Conservation (phyloP, 2,797 vertebrate genomes). For the Ctenopoma kingsleyae region DNA sequence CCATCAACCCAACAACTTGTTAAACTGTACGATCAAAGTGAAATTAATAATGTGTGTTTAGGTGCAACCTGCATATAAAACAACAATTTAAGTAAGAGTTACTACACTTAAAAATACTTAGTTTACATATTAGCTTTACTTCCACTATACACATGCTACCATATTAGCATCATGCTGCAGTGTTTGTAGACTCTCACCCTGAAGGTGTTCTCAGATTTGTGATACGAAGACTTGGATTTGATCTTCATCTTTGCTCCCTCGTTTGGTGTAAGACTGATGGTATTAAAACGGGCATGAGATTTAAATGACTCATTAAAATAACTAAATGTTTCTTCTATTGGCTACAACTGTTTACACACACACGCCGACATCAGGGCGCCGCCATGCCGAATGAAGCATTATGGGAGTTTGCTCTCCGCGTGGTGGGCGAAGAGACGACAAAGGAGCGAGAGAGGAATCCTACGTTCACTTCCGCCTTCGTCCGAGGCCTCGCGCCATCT, state of each 20-base stretch:
- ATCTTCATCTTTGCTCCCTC: conserved; percentile 88
- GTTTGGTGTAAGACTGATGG: not conserved
- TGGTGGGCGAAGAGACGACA: conserved; percentile 21
- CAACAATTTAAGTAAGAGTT: not conserved
- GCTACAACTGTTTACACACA: conserved; percentile 67
- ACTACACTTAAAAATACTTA: not conserved
- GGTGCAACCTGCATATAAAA: not conserved
- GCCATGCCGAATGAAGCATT: conserved; percentile 85
- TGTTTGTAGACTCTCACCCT: conserved; percentile 85
- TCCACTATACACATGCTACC: not conserved
- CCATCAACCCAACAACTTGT: not conserved
- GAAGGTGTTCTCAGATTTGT: conserved; percentile 93
- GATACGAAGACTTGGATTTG: conserved; percentile 90
- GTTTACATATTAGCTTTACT: not conserved
- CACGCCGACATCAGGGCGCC: conserved; percentile 78
- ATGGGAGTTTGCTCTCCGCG: conserved; percentile 65
- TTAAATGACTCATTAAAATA: conserved; percentile 38
- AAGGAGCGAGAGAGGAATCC: not conserved
- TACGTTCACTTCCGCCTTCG: conserved; percentile 49
- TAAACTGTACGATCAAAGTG: not conserved
- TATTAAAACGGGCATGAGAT: not conserved
- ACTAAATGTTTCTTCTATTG: not conserved
- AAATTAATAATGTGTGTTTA: too few species aligned
- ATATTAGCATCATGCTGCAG: conserved; percentile 22
- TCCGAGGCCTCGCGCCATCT: rapidly evolving